Percentiles rank a stretch among this genome's conserved stretches.
These are phyloP conservation scores for Pachyseris speciosa DNA, from an alignment of 64 coral and sea anemone species.

Conservation along the genomic window DNA sequence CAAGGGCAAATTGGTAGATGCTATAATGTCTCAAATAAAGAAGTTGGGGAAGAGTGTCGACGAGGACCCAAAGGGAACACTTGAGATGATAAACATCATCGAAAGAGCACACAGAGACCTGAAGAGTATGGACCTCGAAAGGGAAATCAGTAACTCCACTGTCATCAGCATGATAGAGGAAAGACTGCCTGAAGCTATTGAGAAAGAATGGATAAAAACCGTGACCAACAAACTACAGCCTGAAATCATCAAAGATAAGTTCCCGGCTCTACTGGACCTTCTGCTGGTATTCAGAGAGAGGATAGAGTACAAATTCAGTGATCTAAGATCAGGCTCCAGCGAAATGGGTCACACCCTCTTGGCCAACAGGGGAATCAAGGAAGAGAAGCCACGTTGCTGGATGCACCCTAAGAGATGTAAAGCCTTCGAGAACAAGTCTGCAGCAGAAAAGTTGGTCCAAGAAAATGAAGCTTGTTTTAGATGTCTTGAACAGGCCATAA, in stretches of 20 bases:
- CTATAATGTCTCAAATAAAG: background rate
- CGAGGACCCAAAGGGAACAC: background rate
- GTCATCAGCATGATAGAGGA: background rate
- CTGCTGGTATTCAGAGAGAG: background rate
- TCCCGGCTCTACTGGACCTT: background rate
- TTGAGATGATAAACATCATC: slow-evolving; percentile 4
- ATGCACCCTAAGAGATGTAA: background rate
- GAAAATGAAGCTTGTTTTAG: background rate
- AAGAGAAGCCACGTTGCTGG: background rate
- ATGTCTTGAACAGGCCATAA: background rate
- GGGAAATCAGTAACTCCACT: background rate
- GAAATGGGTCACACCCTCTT: background rate
- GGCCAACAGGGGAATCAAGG: background rate
- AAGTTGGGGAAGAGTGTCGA: background rate
- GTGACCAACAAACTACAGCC: background rate
- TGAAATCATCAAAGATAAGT: background rate
- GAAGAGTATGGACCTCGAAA: background rate
- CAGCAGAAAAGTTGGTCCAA: background rate
- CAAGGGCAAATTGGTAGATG: background rate
- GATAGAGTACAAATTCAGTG: background rate
- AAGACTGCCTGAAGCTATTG: background rate
- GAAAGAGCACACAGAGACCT: background rate
- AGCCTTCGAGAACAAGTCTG: background rate
- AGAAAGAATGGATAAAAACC: background rate
- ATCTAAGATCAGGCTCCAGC: background rate